A percentile compares a stretch with the other conserved stretches of the same genome.
Evolutionary conservation across 2,113 vertebrate genomes (phyloP).

Genomic region (Phainopepla nitens): DNA sequence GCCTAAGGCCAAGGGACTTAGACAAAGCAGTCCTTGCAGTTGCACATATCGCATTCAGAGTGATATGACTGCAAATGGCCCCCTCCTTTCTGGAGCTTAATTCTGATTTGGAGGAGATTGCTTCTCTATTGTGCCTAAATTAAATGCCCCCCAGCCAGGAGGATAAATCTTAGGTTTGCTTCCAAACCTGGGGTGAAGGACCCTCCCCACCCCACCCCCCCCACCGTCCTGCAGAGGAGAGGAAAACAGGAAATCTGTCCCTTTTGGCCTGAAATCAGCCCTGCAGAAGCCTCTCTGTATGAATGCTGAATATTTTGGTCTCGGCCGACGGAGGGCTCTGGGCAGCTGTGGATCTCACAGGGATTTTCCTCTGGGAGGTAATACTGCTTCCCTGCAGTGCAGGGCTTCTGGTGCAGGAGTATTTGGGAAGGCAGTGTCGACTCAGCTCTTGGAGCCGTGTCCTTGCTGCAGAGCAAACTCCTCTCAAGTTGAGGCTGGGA

Average conservation of each 20-base stretch:
- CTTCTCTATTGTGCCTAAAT: conserved; percentile 7
- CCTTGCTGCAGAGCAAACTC: conserved; percentile 51
- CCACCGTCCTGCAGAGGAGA: conserved; percentile 33
- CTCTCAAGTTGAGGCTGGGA: conserved; percentile 41
- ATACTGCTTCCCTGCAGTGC: conserved; percentile 57
- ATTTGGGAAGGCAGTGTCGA: conserved; percentile 7
- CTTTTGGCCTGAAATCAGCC: conserved; percentile 53
- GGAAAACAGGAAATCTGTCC: conserved; percentile 61
- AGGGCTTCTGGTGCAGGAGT: conserved; percentile 59
- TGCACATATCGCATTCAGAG: conserved; percentile 59
- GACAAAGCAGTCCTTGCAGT: conserved; percentile 76
- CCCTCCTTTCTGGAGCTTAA: conserved; percentile 48
- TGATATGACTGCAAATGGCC: conserved; percentile 64
- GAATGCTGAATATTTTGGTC: conserved; percentile 49
- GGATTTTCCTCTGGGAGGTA: conserved; percentile 64
- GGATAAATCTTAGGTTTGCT: neutral
- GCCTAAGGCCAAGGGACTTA: conserved; percentile 76
- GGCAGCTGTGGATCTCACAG: conserved; percentile 59
- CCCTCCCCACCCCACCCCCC: neutral
- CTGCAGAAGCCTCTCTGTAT: conserved; percentile 49
- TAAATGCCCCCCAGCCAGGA: conserved; percentile 2
- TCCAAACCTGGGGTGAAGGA: conserved; percentile 30
- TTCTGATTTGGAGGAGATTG: conserved; percentile 10
- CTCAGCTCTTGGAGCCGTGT: neutral
- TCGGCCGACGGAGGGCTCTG: conserved; percentile 47